These are phyloP conservation scores for Alouatta palliata DNA, from an alignment of 2,113 vertebrate species.

Conservation along the genomic window DNA sequence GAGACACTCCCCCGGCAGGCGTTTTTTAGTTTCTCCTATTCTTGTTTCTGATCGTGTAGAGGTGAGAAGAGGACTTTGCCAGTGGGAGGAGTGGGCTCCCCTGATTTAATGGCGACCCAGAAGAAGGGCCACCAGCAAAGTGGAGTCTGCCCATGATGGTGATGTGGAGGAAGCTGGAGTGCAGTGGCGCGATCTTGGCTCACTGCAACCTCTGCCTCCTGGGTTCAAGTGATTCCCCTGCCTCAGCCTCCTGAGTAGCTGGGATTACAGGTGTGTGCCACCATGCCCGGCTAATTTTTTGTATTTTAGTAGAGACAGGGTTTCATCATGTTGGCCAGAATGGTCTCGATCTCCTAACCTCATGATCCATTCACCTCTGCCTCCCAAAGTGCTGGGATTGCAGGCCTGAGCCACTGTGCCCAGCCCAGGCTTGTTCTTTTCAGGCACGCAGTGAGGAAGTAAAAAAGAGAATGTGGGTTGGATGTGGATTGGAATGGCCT, in stretches of 20 bases:
- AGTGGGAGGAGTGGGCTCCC: background rate
- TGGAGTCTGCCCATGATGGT: accelerated
- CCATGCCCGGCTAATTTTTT: no score
- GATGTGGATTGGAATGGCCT: accelerated
- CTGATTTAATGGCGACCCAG: background rate
- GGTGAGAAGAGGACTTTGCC: background rate
- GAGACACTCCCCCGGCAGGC: accelerated
- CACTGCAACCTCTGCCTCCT: no score
- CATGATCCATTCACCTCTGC: no score
- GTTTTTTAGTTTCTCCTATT: background rate
- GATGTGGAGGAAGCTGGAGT: background rate
- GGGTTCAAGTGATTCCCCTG: no score
- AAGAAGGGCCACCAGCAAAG: background rate
- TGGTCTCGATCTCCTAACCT: no score
- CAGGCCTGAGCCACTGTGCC: no score
- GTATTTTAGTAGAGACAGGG: no score
- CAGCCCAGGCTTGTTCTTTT: background rate
- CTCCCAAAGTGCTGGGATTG: no score
- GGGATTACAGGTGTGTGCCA: no score
- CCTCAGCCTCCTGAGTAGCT: no score
- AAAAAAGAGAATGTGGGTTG: accelerated
- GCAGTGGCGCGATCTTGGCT: no score
- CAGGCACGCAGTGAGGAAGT: background rate
- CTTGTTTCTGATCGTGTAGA: background rate
- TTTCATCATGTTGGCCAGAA: no score